Evolutionary conservation across 1,140 invertebrate genomes (phyloP), one percentile per base, ranked within the genome.

Genomic region (Drosophila virilis): DNA sequence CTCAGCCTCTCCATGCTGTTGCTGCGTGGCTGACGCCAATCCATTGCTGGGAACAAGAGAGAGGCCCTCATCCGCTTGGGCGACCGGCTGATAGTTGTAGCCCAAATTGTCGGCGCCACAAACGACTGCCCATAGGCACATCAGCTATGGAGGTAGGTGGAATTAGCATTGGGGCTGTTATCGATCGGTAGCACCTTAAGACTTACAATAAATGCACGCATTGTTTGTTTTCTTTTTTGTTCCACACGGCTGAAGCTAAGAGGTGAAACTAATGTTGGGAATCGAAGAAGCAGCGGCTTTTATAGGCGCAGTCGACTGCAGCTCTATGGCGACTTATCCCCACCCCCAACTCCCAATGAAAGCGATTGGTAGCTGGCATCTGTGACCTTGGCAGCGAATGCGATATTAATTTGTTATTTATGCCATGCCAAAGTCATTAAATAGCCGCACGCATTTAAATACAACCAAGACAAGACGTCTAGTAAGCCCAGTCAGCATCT

Each of bases 171-270:
- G 37, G 37, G 9, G 13, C 35, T n/a, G 15, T 4, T 28, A 28
- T 28, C 6, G 1, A 33, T 22, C 12, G 22, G 8, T 12, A 28
- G 4, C 50, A 33, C 15, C 37, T 38, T 1, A 10, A 13, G 37
- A 86, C 85, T 90, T 79, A 90, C 85, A 67, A 90, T 79, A 66
- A 90, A 81, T 58, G 64, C 80, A 73, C 85, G 85, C 85, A 90
- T 32, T 77, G 48, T 43, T 60, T 33, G 37, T 43, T 52, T 59
- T 48, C 45, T 48, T 60, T 70, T 59, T 48, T 52, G 60, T 60
- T 73, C 67, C 48, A 50, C 58, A 42, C 78, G 51, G 51, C 51
- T 74, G 51, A 52, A 89, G 60, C 54, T 68, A 52, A 65, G 43
- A 62, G 48, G 42, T 55, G 74, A 69, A 80, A 89, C 84, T 89